phyloP scores from a whole-genome alignment of 2,888 invertebrate species.

The Ophonus ardosiacus region DNA sequence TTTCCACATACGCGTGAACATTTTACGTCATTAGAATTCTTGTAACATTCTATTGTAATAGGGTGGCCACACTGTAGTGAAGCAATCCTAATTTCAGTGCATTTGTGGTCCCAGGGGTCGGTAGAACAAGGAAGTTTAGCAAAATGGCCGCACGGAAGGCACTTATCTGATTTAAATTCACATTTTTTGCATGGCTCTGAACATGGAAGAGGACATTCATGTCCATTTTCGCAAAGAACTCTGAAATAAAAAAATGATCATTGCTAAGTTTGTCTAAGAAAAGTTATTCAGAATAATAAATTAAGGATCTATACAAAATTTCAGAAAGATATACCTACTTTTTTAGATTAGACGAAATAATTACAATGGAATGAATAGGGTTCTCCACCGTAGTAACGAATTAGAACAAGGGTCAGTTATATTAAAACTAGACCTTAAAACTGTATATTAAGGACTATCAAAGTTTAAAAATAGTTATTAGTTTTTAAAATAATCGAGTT shows the following conservation, averaged over 20 bases:
- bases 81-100: slow-evolving; percentile 68
- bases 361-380: too few relatives aligned
- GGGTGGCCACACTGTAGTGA: slow-evolving; percentile 73
- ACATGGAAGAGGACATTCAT: slow-evolving; percentile 73
- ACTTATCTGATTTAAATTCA: slow-evolving; percentile 75
- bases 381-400: too few relatives aligned
- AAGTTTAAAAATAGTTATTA: too few relatives aligned
- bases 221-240: slow-evolving; percentile 67
- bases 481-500: too few relatives aligned
- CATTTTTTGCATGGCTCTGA: slow-evolving; percentile 79
- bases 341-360: too few relatives aligned
- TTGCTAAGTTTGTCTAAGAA: too few relatives aligned
- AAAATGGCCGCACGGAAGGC: slow-evolving; percentile 78
- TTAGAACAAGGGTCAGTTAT: too few relatives aligned
- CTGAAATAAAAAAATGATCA: neutral
- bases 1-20: slow-evolving; percentile 73
- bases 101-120: slow-evolving; percentile 74
- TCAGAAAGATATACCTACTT: too few relatives aligned
- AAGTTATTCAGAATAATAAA: too few relatives aligned
- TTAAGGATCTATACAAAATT: too few relatives aligned
- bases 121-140: slow-evolving; percentile 75
- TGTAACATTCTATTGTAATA: slow-evolving; percentile 69
- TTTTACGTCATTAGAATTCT: slow-evolving; percentile 69
- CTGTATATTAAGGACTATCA: too few relatives aligned
- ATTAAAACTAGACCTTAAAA: too few relatives aligned